phyloP scores from a whole-genome alignment of 2,113 vertebrate genomes.

The Phoenicopterus ruber region DNA sequence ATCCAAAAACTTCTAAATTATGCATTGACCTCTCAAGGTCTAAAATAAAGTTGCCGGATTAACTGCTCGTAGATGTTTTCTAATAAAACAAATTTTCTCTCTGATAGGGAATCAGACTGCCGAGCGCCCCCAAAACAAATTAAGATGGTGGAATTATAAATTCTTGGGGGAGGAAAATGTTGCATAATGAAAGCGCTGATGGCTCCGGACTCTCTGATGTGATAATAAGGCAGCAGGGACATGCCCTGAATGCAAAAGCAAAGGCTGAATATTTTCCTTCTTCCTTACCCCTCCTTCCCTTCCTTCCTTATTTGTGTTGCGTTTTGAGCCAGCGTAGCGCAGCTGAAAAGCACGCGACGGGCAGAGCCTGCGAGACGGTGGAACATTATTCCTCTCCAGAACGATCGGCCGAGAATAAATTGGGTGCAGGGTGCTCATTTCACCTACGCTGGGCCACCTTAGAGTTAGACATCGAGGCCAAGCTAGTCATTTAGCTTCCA shows the following conservation, averaged over 20 bases:
- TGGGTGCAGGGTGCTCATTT: background rate
- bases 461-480: background rate
- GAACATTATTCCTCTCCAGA: background rate
- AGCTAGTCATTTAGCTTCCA: background rate
- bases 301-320: background rate
- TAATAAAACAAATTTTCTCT: slow-evolving; percentile 19
- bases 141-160: background rate
- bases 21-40: slow-evolving; percentile 52
- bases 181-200: background rate
- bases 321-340: background rate
- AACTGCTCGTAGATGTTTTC: slow-evolving; percentile 25
- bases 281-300: background rate
- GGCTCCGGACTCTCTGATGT: slow-evolving; percentile 28
- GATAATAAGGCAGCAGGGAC: background rate
- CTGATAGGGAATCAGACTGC: background rate
- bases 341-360: background rate
- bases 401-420: accelerated
- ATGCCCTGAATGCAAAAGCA: background rate
- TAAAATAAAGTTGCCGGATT: slow-evolving; percentile 9
- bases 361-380: background rate
- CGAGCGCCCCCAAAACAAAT: slow-evolving; percentile 18
- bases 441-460: background rate
- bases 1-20: slow-evolving; percentile 39
- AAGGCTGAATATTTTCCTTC: background rate
- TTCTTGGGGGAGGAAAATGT: background rate